These are phyloP conservation scores for Lysandra coridon DNA, from an alignment of 2,888 invertebrate species.

Conservation along the genomic window DNA sequence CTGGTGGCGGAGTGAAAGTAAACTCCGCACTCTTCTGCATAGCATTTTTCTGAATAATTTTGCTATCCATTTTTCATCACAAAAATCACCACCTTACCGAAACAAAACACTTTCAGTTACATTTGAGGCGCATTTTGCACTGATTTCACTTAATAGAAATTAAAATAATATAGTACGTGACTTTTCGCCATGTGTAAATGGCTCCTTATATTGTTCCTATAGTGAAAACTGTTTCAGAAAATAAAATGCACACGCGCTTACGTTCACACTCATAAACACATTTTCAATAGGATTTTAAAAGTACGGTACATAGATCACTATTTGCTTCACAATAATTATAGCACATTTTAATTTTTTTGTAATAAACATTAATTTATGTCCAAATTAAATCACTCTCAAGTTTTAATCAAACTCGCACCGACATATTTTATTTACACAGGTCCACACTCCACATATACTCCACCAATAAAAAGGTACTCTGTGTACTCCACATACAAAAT, in stretches of 20 bases:
- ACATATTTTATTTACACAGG: not conserved
- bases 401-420: not conserved
- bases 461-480: too few species aligned
- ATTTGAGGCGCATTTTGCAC: conserved; percentile 27
- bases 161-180: conserved; percentile 68
- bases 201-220: conserved; percentile 55
- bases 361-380: not conserved
- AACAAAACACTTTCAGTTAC: conserved; percentile 30
- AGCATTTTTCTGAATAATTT: conserved; percentile 76
- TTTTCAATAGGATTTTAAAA: not conserved
- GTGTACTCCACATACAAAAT: not conserved
- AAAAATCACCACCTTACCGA: conserved; percentile 35
- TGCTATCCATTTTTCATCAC: conserved; percentile 64
- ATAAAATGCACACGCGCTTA: conserved; percentile 31
- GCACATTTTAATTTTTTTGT: not conserved
- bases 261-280: not conserved
- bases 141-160: conserved; percentile 35
- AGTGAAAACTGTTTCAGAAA: conserved; percentile 38
- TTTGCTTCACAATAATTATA: not conserved
- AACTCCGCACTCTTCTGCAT: conserved; percentile 77
- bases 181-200: conserved; percentile 78
- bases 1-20: conserved; percentile 78
- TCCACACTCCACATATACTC: too few species aligned
- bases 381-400: not conserved
- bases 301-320: not conserved